These are phyloP conservation scores for Axinella damicornis DNA, from an alignment of 37 sponge, comb jelly and placozoan species.

Conservation along the genomic window DNA sequence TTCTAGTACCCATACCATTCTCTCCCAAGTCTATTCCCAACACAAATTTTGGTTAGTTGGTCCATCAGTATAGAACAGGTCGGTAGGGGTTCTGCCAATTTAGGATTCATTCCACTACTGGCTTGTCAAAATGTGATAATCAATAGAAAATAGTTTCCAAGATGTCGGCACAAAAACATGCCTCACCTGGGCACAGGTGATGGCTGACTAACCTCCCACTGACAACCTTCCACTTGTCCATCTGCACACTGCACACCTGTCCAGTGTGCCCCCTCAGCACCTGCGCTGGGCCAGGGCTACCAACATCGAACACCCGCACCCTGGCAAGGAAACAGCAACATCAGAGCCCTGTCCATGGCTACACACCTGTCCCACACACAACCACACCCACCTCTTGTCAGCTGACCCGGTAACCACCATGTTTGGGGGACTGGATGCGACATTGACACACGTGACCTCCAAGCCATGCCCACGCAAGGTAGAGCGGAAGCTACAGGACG, in stretches of 20 bases:
- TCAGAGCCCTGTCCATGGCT: too few relatives aligned
- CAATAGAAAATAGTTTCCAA: too few relatives aligned
- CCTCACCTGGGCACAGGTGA: too few relatives aligned
- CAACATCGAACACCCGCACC: slow-evolving; percentile 61
- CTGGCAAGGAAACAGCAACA: slow-evolving; percentile 29
- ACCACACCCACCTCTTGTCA: slow-evolving; percentile 46
- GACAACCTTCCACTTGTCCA: slow-evolving; percentile 86
- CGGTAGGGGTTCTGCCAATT: too few relatives aligned
- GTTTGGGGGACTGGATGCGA: slow-evolving; percentile 23
- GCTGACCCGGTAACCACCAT: slow-evolving; percentile 53
- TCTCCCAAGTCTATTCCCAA: too few relatives aligned
- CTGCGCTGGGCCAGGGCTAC: slow-evolving; percentile 20
- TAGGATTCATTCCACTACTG: too few relatives aligned
- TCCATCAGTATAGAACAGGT: too few relatives aligned
- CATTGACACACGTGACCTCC: slow-evolving; percentile 32
- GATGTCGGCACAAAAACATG: too few relatives aligned
- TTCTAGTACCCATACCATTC: too few relatives aligned
- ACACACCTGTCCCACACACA: too few relatives aligned
- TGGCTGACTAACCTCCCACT: slow-evolving; percentile 69
- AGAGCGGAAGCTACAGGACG: slow-evolving; percentile 8
- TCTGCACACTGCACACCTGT: slow-evolving; percentile 61
- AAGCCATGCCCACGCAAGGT: slow-evolving; percentile 40
- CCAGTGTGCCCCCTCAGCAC: slow-evolving; percentile 54
- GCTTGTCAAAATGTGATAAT: too few relatives aligned
- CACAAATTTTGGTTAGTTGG: too few relatives aligned